These are phyloP conservation scores for Colinus virginianus DNA, from an alignment of 2,113 vertebrate species.

Conservation along the genomic window DNA sequence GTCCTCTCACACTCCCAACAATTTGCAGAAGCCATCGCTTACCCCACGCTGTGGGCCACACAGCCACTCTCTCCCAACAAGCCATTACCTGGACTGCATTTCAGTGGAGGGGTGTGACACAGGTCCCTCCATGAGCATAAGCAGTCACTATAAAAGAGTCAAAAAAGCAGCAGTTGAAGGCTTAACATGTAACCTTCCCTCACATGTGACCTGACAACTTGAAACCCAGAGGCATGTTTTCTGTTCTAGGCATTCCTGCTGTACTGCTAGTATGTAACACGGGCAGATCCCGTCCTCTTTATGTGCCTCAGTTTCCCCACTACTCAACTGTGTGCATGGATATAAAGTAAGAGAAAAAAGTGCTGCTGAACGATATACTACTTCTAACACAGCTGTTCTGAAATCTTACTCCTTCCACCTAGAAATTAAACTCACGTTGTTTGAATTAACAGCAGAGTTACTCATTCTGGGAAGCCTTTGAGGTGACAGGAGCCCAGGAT, in stretches of 20 bases:
- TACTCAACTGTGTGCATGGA: background rate
- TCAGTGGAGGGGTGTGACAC: background rate
- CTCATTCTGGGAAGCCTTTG: background rate
- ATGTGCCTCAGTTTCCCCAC: background rate
- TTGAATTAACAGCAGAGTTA: background rate
- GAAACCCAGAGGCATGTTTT: background rate
- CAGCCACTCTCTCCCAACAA: background rate
- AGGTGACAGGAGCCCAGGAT: background rate
- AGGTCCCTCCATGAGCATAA: background rate
- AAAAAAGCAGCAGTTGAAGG: background rate
- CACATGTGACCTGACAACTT: background rate
- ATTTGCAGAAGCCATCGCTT: background rate
- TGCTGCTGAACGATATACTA: background rate
- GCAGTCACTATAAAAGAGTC: background rate
- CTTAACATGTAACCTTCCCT: too few species aligned
- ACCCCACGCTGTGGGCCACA: background rate
- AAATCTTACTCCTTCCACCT: background rate
- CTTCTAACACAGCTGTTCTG: background rate
- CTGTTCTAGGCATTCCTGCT: background rate
- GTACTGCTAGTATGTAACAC: background rate
- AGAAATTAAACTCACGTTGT: background rate
- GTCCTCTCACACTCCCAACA: background rate
- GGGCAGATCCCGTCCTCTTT: background rate
- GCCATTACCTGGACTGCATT: background rate
- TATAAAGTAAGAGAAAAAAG: background rate